Conservation (phyloP, 1,140 invertebrate species). For the Apolygus lucorum region DNA sequence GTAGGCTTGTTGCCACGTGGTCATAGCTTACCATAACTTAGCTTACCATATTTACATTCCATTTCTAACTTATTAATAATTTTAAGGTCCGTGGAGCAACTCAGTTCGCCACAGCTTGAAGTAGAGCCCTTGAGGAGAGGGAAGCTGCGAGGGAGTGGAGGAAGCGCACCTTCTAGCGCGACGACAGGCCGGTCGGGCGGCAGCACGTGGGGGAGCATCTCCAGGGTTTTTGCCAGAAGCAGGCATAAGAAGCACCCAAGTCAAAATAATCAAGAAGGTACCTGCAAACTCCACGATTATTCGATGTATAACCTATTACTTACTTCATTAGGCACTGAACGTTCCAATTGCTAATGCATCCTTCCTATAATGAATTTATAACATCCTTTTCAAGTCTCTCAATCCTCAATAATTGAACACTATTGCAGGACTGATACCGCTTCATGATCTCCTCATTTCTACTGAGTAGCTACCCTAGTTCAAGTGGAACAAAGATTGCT, state of each 20-base stretch:
- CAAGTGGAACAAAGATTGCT: too few species aligned
- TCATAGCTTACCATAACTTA: not conserved
- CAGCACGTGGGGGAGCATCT: slow-evolving; percentile 69
- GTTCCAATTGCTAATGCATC: too few species aligned
- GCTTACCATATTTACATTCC: not conserved
- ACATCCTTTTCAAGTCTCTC: too few species aligned
- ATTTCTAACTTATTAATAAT: too few species aligned
- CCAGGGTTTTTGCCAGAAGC: slow-evolving; percentile 73
- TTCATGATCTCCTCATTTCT: too few species aligned
- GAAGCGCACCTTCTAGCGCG: slow-evolving; percentile 42
- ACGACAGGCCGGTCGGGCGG: slow-evolving; percentile 35
- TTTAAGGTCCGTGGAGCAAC: slow-evolving; percentile 65
- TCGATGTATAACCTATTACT: too few species aligned
- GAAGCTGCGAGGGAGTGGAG: slow-evolving; percentile 40
- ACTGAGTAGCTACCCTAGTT: too few species aligned
- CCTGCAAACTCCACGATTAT: not conserved
- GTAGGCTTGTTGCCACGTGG: too few species aligned
- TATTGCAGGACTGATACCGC: too few species aligned
- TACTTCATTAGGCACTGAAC: too few species aligned
- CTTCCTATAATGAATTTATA: too few species aligned
- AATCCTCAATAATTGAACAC: too few species aligned
- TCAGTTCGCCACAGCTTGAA: slow-evolving; percentile 47
- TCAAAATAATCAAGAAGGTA: slow-evolving; percentile 36
- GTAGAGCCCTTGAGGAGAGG: slow-evolving; percentile 35
- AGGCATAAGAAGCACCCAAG: slow-evolving; percentile 59